A percentile compares a stretch with the other conserved stretches of the same genome.
Conservation (phyloP, 2,888 invertebrate species). For the Torymus tubicola region DNA sequence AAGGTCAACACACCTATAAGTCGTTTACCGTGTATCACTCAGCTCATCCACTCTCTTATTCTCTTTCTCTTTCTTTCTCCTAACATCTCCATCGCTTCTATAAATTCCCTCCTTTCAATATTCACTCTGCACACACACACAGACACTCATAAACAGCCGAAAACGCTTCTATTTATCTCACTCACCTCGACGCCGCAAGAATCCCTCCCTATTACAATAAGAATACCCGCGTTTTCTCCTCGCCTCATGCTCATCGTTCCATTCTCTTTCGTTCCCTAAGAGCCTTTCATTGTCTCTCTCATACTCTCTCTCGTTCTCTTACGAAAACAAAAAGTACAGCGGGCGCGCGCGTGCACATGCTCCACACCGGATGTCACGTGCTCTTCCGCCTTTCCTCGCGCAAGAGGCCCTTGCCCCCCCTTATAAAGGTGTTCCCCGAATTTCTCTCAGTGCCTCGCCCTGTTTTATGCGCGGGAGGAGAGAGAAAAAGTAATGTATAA, state of each 20-base stretch:
- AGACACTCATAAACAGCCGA: neutral
- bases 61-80: neutral
- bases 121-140: no score
- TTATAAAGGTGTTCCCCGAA: neutral
- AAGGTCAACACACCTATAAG: no score
- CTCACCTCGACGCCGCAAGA: neutral
- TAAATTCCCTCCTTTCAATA: neutral
- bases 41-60: neutral
- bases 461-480: no score
- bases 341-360: neutral
- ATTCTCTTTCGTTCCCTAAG: constrained; percentile 17
- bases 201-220: constrained; percentile 21
- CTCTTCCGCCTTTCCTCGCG: no score
- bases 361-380: constrained; percentile 29
- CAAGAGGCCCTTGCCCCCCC: constrained; percentile 1
- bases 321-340: neutral
- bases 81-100: neutral
- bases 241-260: neutral
- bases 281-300: constrained; percentile 40
- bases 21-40: no score
- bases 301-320: neutral
- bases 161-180: constrained; percentile 28
- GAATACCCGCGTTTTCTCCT: constrained; percentile 10
- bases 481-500: neutral
- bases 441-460: no score